Evolutionary conservation across 2,113 vertebrate genomes (phyloP), one percentile per base, ranked within the genome.

Genomic region (Phaethon lepturus): DNA sequence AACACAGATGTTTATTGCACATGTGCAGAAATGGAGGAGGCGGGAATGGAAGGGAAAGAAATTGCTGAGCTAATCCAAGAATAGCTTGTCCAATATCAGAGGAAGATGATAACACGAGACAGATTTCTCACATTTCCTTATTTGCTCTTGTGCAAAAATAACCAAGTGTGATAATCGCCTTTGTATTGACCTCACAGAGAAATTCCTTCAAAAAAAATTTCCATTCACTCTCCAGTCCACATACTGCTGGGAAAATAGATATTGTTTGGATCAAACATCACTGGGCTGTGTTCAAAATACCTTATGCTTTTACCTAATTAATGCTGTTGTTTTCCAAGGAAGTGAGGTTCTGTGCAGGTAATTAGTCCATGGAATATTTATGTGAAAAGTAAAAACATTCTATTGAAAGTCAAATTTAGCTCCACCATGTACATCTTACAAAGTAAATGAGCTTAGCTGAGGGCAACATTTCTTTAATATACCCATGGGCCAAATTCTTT

Each of bases 111-210:
- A 97, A 97, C 62, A 26, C 38, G 63, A 92, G 75, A 42, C 84
- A 94, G 47, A 88, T 97, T 98, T 97, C 91, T 97, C 86, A 95
- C 52, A 77, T 97, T 98, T 98, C 97, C 95, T 96, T 96, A 95
- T 95, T 94, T 96, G 60, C 81, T 73, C 38, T 94, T 96, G 71
- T 94, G 62, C 91, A 92, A 96, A 96, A 95, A 93, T 95, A 97
- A 92, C 80, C 3, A 12, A 75, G 56, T 66, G 28, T 95, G 86
- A 91, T 90, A 64, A 78, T 62, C 0, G 23, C 33, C 73, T 97
- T 92, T 86, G 25, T 44, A 68, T 62, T 96, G 67, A 84, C 76
- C 33, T 66, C 12, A 42, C 60, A 73, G 26, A 81, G 52, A 91
- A 92, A 91, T 74, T 68, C 78, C 63, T 84, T 81, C 3, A 11